Evolutionary conservation across 2,113 vertebrate genomes (phyloP), one percentile per base, ranked within the genome.

Genomic region (Urocolius indicus): DNA sequence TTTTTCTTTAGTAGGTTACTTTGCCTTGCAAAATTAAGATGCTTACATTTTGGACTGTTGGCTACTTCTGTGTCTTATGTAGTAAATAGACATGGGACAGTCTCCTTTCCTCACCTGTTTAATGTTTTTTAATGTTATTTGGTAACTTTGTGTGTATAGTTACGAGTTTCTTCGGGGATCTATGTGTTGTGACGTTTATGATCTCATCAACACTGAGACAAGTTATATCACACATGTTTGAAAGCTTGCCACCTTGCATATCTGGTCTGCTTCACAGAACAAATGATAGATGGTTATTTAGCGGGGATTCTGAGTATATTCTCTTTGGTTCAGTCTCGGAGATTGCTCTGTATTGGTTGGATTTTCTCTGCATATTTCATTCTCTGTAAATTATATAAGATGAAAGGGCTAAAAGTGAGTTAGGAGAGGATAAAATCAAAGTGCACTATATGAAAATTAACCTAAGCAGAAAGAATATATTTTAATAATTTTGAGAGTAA

Each of bases 301-400:
- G 11, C 12, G 46, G 36, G 8, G 11, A 7, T 81, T 19, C 26
- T 78, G 21, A 46, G 11, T 46, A 55, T 19, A 1, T 41, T 89
- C 90, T 72, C 24, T 63, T 88, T 57, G 18, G 34, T 67, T 86
- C 27, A 57, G 0, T 83, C 55, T 62, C 86, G 30, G 77, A 73
- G 41, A 29, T 46, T 72, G 43, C 16, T 74, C 38, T 90, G 15
- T 69, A 14, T 59, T 68, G 6, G 0, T n/a, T 68, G 6, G 0
- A 30, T 72, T 71, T 51, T 18, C 71, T 41, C n/a, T 79, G 16
- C 12, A 3, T 57, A 81, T 57, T 7, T 6, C 0, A 0, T 55
- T 91, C 2, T 29, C 16, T 59, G 12, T 38, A 75, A 78, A 54
- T 54, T 12, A 13, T 45, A 5, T 5, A 11, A 82, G 62, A 52